These are phyloP conservation scores for Dromiciops gliroides DNA, from an alignment of 2,113 vertebrate species.

Conservation along the genomic window DNA sequence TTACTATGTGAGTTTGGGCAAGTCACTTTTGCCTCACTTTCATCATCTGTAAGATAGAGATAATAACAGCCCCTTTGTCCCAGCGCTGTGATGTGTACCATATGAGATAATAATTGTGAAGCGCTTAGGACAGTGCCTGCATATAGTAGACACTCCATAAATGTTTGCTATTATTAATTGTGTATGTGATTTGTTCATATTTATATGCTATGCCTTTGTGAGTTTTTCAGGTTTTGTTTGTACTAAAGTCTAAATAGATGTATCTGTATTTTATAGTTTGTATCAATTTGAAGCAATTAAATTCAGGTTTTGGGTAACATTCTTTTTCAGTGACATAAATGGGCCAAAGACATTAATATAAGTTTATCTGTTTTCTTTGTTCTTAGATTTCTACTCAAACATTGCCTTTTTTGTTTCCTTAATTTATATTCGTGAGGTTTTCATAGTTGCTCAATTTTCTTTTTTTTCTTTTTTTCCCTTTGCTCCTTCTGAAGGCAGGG, in stretches of 20 bases:
- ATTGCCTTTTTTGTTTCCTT: conserved; percentile 25
- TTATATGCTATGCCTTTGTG: background rate
- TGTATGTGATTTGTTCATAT: background rate
- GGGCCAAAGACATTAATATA: conserved; percentile 23
- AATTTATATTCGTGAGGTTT: conserved; percentile 27
- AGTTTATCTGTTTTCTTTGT: conserved; percentile 34
- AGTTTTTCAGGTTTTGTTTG: background rate
- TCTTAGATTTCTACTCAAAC: conserved; percentile 37
- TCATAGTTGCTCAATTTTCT: conserved; percentile 74
- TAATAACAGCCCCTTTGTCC: background rate
- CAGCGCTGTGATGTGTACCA: background rate
- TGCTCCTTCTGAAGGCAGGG: conserved; percentile 94
- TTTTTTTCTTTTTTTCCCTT: conserved; percentile 83
- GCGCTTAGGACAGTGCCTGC: background rate
- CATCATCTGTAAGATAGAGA: background rate
- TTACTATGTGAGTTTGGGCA: background rate
- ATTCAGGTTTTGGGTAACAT: conserved; percentile 10
- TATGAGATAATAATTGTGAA: background rate
- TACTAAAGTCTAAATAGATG: background rate
- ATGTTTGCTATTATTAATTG: background rate
- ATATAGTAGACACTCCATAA: background rate
- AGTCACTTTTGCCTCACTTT: background rate
- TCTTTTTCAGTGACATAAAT: conserved; percentile 47
- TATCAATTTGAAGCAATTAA: conserved; percentile 14
- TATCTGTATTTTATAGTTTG: conserved; percentile 30